These are phyloP conservation scores for Myotis findleyi DNA, from an alignment of 2,797 vertebrate species.

Conservation along the genomic window DNA sequence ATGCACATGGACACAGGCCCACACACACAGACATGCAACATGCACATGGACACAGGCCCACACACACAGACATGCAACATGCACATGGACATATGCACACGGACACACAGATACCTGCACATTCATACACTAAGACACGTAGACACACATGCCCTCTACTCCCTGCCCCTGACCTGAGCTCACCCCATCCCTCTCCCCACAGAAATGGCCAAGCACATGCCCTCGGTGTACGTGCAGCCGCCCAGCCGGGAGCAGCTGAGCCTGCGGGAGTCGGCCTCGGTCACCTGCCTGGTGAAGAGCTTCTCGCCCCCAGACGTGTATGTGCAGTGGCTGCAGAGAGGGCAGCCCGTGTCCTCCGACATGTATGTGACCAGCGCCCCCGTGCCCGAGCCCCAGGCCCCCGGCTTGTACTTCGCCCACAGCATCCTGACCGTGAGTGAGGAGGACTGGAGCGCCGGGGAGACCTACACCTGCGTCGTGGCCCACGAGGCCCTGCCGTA, in stretches of 20 bases:
- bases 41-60: too few relatives aligned
- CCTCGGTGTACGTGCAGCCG: constrained; percentile 84
- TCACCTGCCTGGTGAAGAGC: constrained; percentile 88
- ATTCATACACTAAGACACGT: too few relatives aligned
- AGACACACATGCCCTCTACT: too few relatives aligned
- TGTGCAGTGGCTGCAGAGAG: constrained; percentile 86
- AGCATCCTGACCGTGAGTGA: constrained; percentile 74
- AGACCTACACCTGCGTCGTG: constrained; percentile 78
- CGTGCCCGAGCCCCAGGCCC: background rate
- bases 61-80: too few relatives aligned
- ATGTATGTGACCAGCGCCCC: background rate
- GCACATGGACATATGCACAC: too few relatives aligned
- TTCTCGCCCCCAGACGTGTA: constrained; percentile 85
- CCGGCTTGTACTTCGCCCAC: constrained; percentile 32
- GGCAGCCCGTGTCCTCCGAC: fast-evolving
- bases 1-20: too few relatives aligned
- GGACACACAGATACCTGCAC: too few relatives aligned
- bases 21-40: too few relatives aligned
- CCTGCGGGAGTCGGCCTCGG: constrained; percentile 70
- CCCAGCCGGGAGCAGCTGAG: constrained; percentile 71
- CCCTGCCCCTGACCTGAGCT: fast-evolving
- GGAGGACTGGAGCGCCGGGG: constrained; percentile 76
- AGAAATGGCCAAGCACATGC: background rate
- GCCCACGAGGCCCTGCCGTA: constrained; percentile 81
- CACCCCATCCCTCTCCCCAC: fast-evolving